phyloP scores from a whole-genome alignment of 2,888 invertebrate species.

The Agrenia bidenticulata region DNA sequence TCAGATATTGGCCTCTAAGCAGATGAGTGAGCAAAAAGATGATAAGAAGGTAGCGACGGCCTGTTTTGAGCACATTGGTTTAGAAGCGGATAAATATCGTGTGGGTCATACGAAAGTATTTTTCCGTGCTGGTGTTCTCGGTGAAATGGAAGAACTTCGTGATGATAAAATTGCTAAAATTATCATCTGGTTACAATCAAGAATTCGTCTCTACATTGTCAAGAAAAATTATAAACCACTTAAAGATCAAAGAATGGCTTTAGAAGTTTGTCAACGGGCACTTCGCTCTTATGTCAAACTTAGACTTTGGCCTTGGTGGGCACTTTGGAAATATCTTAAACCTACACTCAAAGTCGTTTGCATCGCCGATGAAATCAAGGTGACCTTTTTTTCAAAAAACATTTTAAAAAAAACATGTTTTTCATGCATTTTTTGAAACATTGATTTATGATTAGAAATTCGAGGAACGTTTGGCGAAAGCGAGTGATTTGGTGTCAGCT shows the following conservation, averaged over 20 bases:
- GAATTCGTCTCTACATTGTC: slow-evolving; percentile 36
- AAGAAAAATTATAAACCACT: slow-evolving; percentile 41
- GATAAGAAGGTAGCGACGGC: slow-evolving; percentile 82
- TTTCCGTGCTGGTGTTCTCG: slow-evolving; percentile 57
- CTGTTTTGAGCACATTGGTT: slow-evolving; percentile 79
- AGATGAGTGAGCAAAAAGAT: slow-evolving; percentile 76
- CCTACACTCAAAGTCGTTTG: slow-evolving; percentile 44
- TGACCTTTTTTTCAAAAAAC: not conserved
- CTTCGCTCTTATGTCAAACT: slow-evolving; percentile 42
- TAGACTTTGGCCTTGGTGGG: slow-evolving; percentile 47
- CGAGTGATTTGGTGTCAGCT: slow-evolving; percentile 14
- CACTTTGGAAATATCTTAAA: slow-evolving; percentile 44
- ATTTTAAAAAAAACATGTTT: not conserved
- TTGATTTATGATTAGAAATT: too few relatives aligned
- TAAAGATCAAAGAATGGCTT: slow-evolving; percentile 66
- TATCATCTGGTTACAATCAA: slow-evolving; percentile 56
- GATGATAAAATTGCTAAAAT: slow-evolving; percentile 60
- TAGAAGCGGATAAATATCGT: slow-evolving; percentile 93
- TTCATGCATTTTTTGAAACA: too few relatives aligned
- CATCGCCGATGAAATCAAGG: slow-evolving; percentile 46
- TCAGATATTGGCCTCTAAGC: slow-evolving; percentile 97
- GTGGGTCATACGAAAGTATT: slow-evolving; percentile 98
- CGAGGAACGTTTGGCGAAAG: slow-evolving; percentile 29
- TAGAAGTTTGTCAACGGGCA: slow-evolving; percentile 41
- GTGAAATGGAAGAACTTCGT: slow-evolving; percentile 61